Evolutionary conservation across 1,140 invertebrate genomes (phyloP).

Genomic region (Pentalonia nigronervosa): DNA sequence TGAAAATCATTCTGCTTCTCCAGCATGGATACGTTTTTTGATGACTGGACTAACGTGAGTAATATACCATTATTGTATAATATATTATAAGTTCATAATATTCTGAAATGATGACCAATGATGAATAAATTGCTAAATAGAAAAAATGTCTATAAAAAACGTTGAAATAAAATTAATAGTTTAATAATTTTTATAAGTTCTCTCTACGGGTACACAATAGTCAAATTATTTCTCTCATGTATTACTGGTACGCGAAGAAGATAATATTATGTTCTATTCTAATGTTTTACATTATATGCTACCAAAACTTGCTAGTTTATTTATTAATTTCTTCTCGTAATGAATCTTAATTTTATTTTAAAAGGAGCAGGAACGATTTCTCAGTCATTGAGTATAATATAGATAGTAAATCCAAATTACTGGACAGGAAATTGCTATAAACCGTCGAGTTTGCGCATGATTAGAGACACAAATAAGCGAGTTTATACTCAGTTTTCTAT

Average conservation of each 20-base stretch:
- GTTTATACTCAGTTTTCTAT: not conserved
- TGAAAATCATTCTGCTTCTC: not conserved
- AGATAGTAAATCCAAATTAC: too few relatives aligned
- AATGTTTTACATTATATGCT: not conserved
- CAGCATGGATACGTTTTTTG: slow-evolving; percentile 43
- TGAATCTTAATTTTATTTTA: not conserved
- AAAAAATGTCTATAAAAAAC: not conserved
- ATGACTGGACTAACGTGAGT: slow-evolving; percentile 55
- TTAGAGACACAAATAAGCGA: not conserved
- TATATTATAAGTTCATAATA: not conserved
- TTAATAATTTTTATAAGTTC: not conserved
- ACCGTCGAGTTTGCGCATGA: not conserved
- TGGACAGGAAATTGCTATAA: not conserved
- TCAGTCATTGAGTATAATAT: not conserved
- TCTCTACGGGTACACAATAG: not conserved
- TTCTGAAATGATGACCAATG: not conserved
- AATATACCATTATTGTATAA: not conserved
- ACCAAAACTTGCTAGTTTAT: not conserved
- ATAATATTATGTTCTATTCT: not conserved
- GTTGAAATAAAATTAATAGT: not conserved
- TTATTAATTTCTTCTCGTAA: not conserved
- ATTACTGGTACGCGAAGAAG: not conserved
- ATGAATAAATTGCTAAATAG: not conserved
- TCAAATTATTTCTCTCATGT: not conserved
- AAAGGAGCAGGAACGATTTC: not conserved